phyloP scores from a whole-genome alignment of 2,888 invertebrate genomes.

The Brenthis hecate region DNA sequence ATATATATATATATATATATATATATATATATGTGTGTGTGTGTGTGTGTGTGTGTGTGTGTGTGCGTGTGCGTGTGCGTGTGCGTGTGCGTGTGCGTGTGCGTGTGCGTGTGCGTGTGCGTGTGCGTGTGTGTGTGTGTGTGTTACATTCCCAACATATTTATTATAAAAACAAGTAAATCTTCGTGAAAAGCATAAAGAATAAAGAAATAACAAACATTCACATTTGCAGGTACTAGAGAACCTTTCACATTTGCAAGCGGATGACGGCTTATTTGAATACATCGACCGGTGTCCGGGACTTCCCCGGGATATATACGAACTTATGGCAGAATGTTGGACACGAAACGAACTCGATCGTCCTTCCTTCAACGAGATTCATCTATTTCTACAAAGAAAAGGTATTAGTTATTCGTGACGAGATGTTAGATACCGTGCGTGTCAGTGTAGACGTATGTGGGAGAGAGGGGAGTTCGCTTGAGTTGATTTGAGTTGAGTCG shows the following conservation, averaged over 20 bases:
- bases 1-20: no score
- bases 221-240: slow-evolving; percentile 84
- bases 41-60: no score
- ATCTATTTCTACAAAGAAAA: slow-evolving; percentile 88
- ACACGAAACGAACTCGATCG: slow-evolving; percentile 87
- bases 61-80: no score
- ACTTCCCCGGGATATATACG: slow-evolving; percentile 91
- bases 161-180: no score
- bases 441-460: neutral
- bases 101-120: no score
- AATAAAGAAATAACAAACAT: neutral
- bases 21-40: no score
- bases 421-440: neutral
- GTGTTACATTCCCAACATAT: no score
- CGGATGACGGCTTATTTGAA: slow-evolving; percentile 83
- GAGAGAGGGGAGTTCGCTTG: slow-evolving; percentile 34
- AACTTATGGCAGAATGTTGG: slow-evolving; percentile 94
- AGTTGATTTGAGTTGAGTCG: no score
- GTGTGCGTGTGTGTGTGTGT: no score
- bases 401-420: slow-evolving; percentile 60
- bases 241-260: slow-evolving; percentile 88
- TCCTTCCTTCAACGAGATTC: slow-evolving; percentile 91
- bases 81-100: no score
- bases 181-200: neutral
- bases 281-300: slow-evolving; percentile 85